Evolutionary conservation across 2,888 invertebrate species (phyloP).

Genomic region (Athalia circularis): DNA sequence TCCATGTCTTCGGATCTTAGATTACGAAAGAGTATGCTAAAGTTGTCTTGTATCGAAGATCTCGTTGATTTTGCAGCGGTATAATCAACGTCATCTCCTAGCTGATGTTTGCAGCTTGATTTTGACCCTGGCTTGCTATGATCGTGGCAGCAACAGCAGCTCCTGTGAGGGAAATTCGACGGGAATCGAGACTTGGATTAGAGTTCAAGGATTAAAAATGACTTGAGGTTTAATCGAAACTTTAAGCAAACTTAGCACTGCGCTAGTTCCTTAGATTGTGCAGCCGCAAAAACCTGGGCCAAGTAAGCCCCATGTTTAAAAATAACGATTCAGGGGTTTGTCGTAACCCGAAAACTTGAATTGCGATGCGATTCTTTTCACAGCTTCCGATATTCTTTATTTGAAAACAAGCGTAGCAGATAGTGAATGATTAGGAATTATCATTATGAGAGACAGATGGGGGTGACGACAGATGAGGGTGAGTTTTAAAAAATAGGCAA

Average conservation of each 20-base stretch:
- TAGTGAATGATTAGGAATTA: too few relatives aligned
- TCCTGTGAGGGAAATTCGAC: slow-evolving; percentile 9
- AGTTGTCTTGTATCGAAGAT: slow-evolving; percentile 19
- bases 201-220: not conserved
- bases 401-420: not conserved
- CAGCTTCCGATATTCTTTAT: not conserved
- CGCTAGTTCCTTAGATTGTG: too few relatives aligned
- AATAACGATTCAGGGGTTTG: too few relatives aligned
- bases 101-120: slow-evolving; percentile 21
- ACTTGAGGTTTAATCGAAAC: not conserved
- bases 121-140: slow-evolving; percentile 2
- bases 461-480: too few relatives aligned
- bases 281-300: too few relatives aligned
- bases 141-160: slow-evolving; percentile 24
- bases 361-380: not conserved
- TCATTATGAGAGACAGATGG: too few relatives aligned
- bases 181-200: slow-evolving; percentile 13
- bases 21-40: not conserved
- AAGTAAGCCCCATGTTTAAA: too few relatives aligned
- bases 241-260: too few relatives aligned
- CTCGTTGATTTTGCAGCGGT: not conserved
- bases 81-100: slow-evolving; percentile 8
- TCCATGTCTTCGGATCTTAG: not conserved
- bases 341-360: not conserved
- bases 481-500: not conserved